A percentile compares a stretch with the other conserved stretches of the same genome.
Conservation (phyloP, 2,888 invertebrate species). For the Cepaea hortensis region DNA sequence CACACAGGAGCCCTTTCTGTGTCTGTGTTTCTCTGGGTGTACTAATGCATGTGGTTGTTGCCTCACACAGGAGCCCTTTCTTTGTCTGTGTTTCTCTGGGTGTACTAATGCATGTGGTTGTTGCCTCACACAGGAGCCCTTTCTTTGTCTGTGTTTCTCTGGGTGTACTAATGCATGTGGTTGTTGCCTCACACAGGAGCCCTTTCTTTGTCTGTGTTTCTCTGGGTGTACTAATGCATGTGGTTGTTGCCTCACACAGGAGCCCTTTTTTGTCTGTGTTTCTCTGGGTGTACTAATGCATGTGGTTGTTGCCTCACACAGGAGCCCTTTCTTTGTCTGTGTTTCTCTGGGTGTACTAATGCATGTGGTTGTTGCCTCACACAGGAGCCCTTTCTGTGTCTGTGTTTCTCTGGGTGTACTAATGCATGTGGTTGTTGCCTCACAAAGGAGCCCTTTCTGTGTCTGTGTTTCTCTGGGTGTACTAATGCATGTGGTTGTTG, state of each 20-base stretch:
- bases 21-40: too few relatives aligned
- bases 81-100: too few relatives aligned
- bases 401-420: too few relatives aligned
- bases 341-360: too few relatives aligned
- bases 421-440: not conserved
- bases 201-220: too few relatives aligned
- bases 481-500: not conserved
- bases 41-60: not conserved
- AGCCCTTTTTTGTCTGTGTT: too few relatives aligned
- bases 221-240: not conserved
- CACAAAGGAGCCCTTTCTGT: constrained; percentile 48
- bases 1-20: constrained; percentile 48
- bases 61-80: constrained; percentile 45
- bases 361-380: not conserved
- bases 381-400: too few relatives aligned
- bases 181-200: constrained; percentile 33
- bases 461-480: too few relatives aligned
- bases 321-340: too few relatives aligned
- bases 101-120: not conserved
- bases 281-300: too few relatives aligned
- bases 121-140: constrained; percentile 42
- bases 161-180: not conserved
- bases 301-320: constrained; percentile 9
- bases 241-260: constrained; percentile 15
- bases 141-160: too few relatives aligned